These are phyloP conservation scores for Aethina tumida DNA, from an alignment of 1,140 invertebrate species.

Conservation along the genomic window DNA sequence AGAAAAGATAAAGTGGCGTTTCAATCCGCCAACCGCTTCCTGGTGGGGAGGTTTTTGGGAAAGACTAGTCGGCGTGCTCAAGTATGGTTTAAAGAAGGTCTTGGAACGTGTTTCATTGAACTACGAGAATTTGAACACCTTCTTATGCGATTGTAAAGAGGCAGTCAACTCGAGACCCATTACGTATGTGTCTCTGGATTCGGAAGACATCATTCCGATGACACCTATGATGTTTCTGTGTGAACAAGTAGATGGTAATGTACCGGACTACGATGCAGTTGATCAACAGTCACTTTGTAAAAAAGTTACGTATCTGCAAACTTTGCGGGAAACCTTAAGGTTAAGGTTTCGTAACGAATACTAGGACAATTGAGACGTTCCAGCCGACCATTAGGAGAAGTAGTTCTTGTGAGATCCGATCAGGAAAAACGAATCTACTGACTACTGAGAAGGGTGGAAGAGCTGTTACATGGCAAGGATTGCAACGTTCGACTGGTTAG, in stretches of 20 bases:
- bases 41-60: conserved; percentile 38
- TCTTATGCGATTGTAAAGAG: conserved; percentile 23
- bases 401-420: conserved; percentile 11
- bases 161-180: conserved; percentile 28
- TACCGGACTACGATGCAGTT: conserved; percentile 9
- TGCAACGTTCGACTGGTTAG: conserved; percentile 6
- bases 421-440: conserved; percentile 9
- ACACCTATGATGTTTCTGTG: conserved; percentile 11
- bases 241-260: background rate
- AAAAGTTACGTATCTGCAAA: conserved; percentile 2
- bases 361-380: conserved; percentile 9
- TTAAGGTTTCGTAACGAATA: conserved; percentile 2
- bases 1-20: conserved; percentile 17
- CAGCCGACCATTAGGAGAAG: conserved; percentile 6
- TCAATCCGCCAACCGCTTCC: conserved; percentile 34
- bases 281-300: conserved; percentile 1
- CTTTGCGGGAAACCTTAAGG: background rate
- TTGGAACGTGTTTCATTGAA: conserved; percentile 4
- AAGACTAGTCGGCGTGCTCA: conserved; percentile 17
- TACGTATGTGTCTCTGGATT: conserved; percentile 6
- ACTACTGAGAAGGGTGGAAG: conserved; percentile 2
- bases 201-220: conserved; percentile 5
- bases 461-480: conserved; percentile 8
- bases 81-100: conserved; percentile 2
- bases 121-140: conserved; percentile 3